Conservation (phyloP, 2,888 invertebrate genomes). For the Leptinotarsa juncta region DNA sequence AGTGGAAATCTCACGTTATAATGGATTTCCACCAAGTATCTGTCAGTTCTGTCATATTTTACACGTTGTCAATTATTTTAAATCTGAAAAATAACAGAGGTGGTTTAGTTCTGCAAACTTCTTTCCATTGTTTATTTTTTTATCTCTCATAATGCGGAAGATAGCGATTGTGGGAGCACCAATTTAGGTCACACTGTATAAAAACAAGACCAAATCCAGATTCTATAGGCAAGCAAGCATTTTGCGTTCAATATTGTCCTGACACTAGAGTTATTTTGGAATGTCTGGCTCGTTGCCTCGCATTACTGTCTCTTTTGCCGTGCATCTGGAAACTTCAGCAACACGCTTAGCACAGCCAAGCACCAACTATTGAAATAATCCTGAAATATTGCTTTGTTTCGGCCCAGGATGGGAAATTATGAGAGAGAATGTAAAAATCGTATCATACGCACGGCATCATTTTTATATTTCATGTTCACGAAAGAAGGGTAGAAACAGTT, state of each 20-base stretch:
- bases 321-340: slow-evolving; percentile 31
- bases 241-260: slow-evolving; percentile 24
- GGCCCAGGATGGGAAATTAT: neutral
- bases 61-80: too few species aligned
- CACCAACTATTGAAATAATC: slow-evolving; percentile 44
- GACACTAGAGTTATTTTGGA: slow-evolving; percentile 34
- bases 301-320: slow-evolving; percentile 36
- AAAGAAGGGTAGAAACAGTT: neutral
- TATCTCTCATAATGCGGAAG: too few species aligned
- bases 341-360: slow-evolving; percentile 56
- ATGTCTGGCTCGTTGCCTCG: slow-evolving; percentile 27
- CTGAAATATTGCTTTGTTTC: slow-evolving; percentile 23
- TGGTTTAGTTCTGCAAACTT: too few species aligned
- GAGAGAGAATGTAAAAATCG: slow-evolving; percentile 1
- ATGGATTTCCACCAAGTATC: too few species aligned
- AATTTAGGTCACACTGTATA: neutral
- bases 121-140: too few species aligned
- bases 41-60: too few species aligned
- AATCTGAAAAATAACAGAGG: too few species aligned
- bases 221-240: neutral
- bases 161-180: too few species aligned
- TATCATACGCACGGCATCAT: slow-evolving; percentile 9
- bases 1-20: too few species aligned
- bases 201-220: neutral
- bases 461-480: neutral